phyloP scores from a whole-genome alignment of 2,113 vertebrate species.

The Fregetta grallaria region DNA sequence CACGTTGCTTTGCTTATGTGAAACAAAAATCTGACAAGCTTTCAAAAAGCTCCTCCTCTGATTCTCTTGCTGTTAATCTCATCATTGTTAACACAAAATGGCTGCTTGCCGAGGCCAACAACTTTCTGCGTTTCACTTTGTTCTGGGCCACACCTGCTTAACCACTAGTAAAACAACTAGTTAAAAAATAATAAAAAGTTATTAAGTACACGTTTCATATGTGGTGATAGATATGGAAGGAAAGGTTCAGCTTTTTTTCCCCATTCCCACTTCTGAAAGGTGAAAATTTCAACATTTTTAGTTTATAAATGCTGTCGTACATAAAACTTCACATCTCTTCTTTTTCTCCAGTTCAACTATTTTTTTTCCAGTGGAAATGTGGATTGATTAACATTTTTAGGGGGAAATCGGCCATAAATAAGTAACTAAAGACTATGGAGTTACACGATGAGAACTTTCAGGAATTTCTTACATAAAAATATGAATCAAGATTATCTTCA shows the following conservation, averaged over 20 bases:
- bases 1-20: slow-evolving; percentile 1
- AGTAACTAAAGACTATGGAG: neutral
- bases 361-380: neutral
- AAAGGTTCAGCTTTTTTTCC: neutral
- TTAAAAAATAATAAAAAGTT: slow-evolving; percentile 10
- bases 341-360: neutral
- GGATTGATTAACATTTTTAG: neutral
- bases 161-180: neutral
- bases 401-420: neutral
- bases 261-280: neutral
- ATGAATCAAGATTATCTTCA: neutral
- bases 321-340: neutral
- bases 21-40: slow-evolving; percentile 35
- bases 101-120: neutral
- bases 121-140: neutral
- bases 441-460: neutral
- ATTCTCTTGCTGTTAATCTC: slow-evolving; percentile 21
- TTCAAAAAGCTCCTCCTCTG: slow-evolving; percentile 18
- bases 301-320: rapidly evolving
- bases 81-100: neutral
- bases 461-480: neutral
- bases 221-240: neutral
- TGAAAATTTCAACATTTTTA: neutral
- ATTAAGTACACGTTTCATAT: neutral
- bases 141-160: slow-evolving; percentile 18